Evolutionary conservation across 2,113 vertebrate species (phyloP), one percentile per base, ranked within the genome.

Genomic region (Sinocyclocheilus anophthalmus): DNA sequence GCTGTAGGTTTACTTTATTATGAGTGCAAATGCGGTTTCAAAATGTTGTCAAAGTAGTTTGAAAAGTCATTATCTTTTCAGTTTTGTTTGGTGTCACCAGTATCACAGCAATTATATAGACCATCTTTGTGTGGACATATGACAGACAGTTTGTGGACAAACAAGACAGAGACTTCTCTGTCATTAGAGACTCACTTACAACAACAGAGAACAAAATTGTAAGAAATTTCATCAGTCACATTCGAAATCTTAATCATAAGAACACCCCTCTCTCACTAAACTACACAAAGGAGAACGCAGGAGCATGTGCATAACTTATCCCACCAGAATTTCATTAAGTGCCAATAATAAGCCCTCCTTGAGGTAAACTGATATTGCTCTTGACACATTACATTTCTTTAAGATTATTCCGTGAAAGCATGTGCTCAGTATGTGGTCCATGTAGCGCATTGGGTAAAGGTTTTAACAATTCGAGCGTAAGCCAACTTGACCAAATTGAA

Each of bases 261-360:
- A 65, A 69, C 14, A 70, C 26, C 45, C 10, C 53, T 73, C 69
- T 72, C 42, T 20, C 24, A 30, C 18, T 42, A 33, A 77, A 80
- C 76, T 26, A 70, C 61, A 72, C 76, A 69, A 30, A 2, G n/a
- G 57, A 85, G 59, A 55, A 9, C 0, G 59, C 22, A 8, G 22
- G 37, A 42, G n/a, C 73, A 20, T 53, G 13, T 78, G 30, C 30
- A 57, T 55, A 42, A 85, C 61, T 81, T 42, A 81, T 73, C 18
- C 61, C 3, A 0, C 6, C 12, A 42, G 63, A 20, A 12, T 86
- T 86, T 81, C 3, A 81, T 81, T 73, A 73, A 69, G 30, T 16
- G 5, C 4, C 8, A 73, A 81, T 59, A 61, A 59, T 3, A 61
- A 50, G n/a, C 12, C 18, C 1, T 37, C 67, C 67, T 83, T 67